These are phyloP conservation scores for Orestias chungarensis DNA, from an alignment of 2,797 vertebrate species.

Conservation along the genomic window DNA sequence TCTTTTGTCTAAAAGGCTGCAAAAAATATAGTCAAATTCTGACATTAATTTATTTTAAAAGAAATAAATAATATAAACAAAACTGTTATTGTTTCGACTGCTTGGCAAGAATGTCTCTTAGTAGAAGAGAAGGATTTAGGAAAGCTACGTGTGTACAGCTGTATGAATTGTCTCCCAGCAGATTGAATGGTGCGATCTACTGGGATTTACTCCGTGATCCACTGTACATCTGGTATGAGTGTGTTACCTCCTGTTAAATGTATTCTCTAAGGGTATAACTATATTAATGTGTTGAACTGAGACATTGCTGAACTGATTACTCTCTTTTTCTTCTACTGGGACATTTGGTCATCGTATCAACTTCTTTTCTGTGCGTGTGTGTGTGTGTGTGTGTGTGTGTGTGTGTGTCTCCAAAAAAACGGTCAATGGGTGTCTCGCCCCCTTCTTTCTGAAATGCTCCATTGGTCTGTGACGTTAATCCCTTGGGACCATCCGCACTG, in stretches of 20 bases:
- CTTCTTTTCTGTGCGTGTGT: conserved; percentile 20
- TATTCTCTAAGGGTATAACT: conserved; percentile 47
- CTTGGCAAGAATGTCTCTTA: background rate
- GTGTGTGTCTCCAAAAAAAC: conserved; percentile 16
- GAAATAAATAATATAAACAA: background rate
- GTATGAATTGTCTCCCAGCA: conserved; percentile 29
- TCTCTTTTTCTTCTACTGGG: conserved; percentile 47
- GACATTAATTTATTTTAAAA: background rate
- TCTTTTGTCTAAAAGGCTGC: background rate
- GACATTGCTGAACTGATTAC: conserved; percentile 59
- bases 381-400: conserved; percentile 19
- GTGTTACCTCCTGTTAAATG: conserved; percentile 37
- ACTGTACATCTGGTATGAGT: conserved; percentile 24
- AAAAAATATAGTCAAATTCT: background rate
- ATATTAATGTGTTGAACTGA: conserved; percentile 58
- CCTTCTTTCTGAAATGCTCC: conserved; percentile 69
- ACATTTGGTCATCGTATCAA: conserved; percentile 69
- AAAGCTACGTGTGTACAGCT: conserved; percentile 16
- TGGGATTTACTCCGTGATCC: conserved; percentile 37
- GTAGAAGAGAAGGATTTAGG: conserved; percentile 1
- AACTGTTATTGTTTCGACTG: no score
- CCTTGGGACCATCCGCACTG: conserved; percentile 58
- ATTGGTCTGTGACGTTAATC: conserved; percentile 75
- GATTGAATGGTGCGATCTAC: conserved; percentile 38
- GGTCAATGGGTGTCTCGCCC: conserved; percentile 64